These are phyloP conservation scores for Nyctereutes procyonoides DNA, from an alignment of 2,113 vertebrate genomes.

Conservation along the genomic window DNA sequence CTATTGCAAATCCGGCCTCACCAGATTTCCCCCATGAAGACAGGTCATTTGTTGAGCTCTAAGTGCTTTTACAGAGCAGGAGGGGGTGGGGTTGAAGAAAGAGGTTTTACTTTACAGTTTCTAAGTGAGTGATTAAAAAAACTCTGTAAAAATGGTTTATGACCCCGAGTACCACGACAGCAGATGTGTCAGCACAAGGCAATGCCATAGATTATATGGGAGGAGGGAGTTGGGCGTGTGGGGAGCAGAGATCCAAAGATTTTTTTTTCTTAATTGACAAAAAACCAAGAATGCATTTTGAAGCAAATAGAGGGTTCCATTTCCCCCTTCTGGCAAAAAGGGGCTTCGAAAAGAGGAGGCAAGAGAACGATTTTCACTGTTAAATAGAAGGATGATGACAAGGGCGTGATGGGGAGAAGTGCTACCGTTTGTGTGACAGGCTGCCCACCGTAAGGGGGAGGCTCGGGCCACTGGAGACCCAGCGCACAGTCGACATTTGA, in stretches of 20 bases:
- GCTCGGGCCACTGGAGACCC: not conserved
- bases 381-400: too few species aligned
- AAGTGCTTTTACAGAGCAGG: not conserved
- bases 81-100: not conserved
- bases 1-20: not conserved
- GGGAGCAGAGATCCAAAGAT: not conserved
- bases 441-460: not conserved
- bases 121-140: not conserved
- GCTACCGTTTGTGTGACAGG: fast-evolving
- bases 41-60: not conserved
- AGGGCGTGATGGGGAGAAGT: not conserved
- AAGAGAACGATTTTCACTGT: not conserved
- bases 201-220: not conserved
- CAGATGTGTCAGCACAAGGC: not conserved
- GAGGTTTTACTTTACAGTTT: not conserved
- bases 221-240: too few species aligned
- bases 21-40: not conserved
- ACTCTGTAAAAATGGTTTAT: not conserved
- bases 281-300: not conserved
- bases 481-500: not conserved
- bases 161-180: not conserved
- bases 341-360: not conserved
- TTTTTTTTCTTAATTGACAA: constrained; percentile 8
- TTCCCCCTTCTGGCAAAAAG: not conserved
- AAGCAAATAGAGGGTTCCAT: not conserved